Conservation (phyloP, 2,888 invertebrate species). For the Branchipolynoe longqiensis region DNA sequence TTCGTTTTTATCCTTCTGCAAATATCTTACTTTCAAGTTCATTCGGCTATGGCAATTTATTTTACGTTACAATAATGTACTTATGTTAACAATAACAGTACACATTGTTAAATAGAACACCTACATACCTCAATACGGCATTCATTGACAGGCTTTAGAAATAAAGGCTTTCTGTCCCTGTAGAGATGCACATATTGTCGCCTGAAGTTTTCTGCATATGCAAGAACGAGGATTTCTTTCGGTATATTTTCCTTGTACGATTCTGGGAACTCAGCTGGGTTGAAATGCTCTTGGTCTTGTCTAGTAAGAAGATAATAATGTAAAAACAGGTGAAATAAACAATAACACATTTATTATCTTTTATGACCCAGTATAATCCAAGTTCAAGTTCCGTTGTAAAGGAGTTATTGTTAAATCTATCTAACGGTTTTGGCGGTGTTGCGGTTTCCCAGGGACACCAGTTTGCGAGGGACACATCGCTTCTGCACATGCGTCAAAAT, state of each 20-base stretch:
- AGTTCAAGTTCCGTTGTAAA: no score
- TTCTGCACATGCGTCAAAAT: no score
- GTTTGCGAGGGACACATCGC: no score
- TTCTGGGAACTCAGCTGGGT: conserved; percentile 79
- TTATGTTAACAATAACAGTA: background rate
- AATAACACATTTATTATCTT: no score
- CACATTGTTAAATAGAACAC: background rate
- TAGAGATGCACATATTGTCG: conserved; percentile 82
- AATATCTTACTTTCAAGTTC: no score
- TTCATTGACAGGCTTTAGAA: conserved; percentile 81
- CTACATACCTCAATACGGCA: conserved; percentile 79
- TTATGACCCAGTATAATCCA: no score
- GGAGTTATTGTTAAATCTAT: no score
- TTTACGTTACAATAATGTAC: no score
- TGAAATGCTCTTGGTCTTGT: conserved; percentile 73
- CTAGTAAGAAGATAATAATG: conserved; percentile 30
- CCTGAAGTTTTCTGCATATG: conserved; percentile 82
- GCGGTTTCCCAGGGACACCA: no score
- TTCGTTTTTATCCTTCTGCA: no score
- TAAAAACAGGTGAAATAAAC: background rate
- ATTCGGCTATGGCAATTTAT: no score
- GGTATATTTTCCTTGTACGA: conserved; percentile 80
- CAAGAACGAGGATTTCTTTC: conserved; percentile 80
- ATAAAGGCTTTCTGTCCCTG: conserved; percentile 80
- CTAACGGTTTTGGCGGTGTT: no score